phyloP scores from a whole-genome alignment of 1,140 invertebrate genomes.

The Drosophila varians region DNA sequence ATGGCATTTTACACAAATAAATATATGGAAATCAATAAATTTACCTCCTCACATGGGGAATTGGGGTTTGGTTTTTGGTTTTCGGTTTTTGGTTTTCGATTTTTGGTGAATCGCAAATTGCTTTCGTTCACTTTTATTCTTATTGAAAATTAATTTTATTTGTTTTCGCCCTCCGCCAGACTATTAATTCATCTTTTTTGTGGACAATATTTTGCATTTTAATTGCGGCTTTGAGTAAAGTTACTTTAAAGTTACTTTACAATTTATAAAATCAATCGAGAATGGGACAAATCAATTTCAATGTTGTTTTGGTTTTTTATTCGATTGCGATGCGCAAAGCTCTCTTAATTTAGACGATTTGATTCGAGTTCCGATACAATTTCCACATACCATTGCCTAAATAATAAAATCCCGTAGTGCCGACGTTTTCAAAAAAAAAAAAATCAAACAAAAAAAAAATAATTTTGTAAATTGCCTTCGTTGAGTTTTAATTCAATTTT shows the following conservation, averaged over 20 bases:
- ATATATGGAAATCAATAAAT: slow-evolving; percentile 82
- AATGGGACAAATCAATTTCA: slow-evolving; percentile 24
- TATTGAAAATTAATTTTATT: slow-evolving; percentile 43
- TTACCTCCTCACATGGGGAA: slow-evolving; percentile 51
- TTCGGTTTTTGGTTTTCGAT: slow-evolving; percentile 43
- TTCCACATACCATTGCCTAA: slow-evolving; percentile 1
- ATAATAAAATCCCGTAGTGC: no score
- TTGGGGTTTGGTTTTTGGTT: slow-evolving; percentile 45
- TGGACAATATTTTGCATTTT: slow-evolving; percentile 73
- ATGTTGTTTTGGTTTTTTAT: slow-evolving; percentile 14
- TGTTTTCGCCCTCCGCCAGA: background rate
- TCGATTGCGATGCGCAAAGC: slow-evolving; percentile 11
- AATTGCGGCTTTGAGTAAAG: slow-evolving; percentile 76
- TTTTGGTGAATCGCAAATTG: slow-evolving; percentile 60
- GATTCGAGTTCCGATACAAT: slow-evolving; percentile 18
- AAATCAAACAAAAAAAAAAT: no score
- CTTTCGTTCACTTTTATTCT: no score
- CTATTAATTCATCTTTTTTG: background rate
- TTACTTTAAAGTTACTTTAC: no score
- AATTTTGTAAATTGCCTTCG: slow-evolving; percentile 44
- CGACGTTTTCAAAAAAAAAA: no score
- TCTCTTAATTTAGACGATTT: slow-evolving; percentile 39
- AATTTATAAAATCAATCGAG: background rate
- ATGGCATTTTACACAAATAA: slow-evolving; percentile 81
- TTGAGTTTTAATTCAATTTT: slow-evolving; percentile 47